Evolutionary conservation across 2,113 vertebrate species (phyloP), one percentile per base, ranked within the genome.

Genomic region (Polyodon spathula): DNA sequence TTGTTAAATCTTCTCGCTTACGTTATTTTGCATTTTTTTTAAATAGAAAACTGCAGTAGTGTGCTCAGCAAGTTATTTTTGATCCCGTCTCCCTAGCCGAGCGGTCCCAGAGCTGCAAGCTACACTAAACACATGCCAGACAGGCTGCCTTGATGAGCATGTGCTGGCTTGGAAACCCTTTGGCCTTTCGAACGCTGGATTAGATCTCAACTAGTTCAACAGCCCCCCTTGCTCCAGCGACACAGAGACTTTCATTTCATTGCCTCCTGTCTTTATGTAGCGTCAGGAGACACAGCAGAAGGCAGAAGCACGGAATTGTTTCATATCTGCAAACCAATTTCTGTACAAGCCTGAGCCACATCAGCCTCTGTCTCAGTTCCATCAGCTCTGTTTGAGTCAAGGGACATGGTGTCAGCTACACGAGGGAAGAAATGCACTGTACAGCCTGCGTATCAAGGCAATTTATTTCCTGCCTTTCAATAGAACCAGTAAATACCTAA

Each of bases 281-380:
- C 37, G 5, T 38, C 17, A 8, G 8, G 58, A 37, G 43, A 9
- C 58, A 9, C 39, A 10, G 6, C 10, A n/a, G 43, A 48, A 59
- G 4, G 43, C 17, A 37, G 14, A 48, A 14, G n/a, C 46, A 14
- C 3, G 1, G 38, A 46, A 43, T 44, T 12, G 38, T 63, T 40
- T 63, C 62, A 37, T 72, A 71, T 71, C 70, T 68, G 69, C 56
- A 39, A 3, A 1, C 55, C 12, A 11, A n/a, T 43, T 57, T 42
- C 51, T 50, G 56, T 43, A 42, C 54, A 70, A 66, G 64, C 40
- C n/a, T 54, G 54, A 46, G 15, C 53, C 69, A 56, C 51, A 61
- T 37, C 40, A 40, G 48, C 27, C 16, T 11, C 46, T 50, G 46
- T 50, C 4, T n/a, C 6, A 14, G 10, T 50, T 50, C 11, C 11